These are phyloP conservation scores for Mesorhabditis belari DNA, from an alignment of 2,888 invertebrate species.

Conservation along the genomic window DNA sequence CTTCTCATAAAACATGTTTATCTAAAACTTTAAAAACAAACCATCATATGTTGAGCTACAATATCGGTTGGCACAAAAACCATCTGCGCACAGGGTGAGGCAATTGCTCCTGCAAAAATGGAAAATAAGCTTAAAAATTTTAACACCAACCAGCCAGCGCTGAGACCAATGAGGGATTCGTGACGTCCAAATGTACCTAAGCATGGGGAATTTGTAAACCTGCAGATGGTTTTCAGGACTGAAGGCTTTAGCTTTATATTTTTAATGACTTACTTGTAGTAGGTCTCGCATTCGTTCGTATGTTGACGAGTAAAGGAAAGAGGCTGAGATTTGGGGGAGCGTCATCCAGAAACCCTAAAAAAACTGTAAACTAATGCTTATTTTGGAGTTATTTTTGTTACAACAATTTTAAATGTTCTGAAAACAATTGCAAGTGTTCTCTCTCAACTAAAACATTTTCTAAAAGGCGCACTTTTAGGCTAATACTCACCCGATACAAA, in stretches of 20 bases:
- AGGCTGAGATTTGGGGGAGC: conserved; percentile 47
- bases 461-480: too few species aligned
- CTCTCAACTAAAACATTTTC: not conserved
- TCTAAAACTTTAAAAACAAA: conserved; percentile 7
- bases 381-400: not conserved
- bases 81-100: conserved; percentile 40
- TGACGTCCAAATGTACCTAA: conserved; percentile 21
- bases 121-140: not conserved
- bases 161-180: conserved; percentile 31
- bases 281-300: conserved; percentile 46
- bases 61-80: conserved; percentile 51
- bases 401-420: not conserved
- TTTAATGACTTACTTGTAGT: conserved; percentile 24
- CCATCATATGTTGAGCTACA: conserved; percentile 49
- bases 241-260: too few species aligned
- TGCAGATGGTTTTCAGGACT: not conserved
- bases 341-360: conserved; percentile 52
- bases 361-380: not conserved
- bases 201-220: too few species aligned
- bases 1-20: too few species aligned
- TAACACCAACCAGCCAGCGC: conserved; percentile 25
- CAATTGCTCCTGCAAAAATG: conserved; percentile 26
- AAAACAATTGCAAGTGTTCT: not conserved
- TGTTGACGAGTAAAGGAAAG: conserved; percentile 47
- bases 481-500: conserved; percentile 40